Percentiles rank a stretch among this genome's conserved stretches.
These are phyloP conservation scores for Lithobates pipiens DNA, from an alignment of 2,797 vertebrate species.

Conservation along the genomic window DNA sequence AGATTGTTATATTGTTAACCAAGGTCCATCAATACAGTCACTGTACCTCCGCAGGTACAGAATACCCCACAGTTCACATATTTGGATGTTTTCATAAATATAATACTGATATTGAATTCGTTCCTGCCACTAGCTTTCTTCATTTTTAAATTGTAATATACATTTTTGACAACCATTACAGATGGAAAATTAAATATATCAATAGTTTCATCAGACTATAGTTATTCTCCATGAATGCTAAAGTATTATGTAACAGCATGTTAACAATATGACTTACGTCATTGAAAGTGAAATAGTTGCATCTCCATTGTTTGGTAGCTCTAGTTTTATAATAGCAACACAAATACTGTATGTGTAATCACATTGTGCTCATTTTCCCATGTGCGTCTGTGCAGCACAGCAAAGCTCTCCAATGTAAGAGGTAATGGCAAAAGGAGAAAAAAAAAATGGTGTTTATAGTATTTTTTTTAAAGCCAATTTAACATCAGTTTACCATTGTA, in stretches of 20 bases:
- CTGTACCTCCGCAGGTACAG: too few relatives aligned
- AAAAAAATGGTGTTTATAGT: not conserved
- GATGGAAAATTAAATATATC: not conserved
- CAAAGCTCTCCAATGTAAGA: too few relatives aligned
- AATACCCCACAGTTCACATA: too few relatives aligned
- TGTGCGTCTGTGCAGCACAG: not conserved
- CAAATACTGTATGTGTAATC: not conserved
- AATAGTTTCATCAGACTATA: not conserved
- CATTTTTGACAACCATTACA: too few relatives aligned
- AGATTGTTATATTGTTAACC: too few relatives aligned
- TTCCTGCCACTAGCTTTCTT: too few relatives aligned
- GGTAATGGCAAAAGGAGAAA: not conserved
- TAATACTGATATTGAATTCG: too few relatives aligned
- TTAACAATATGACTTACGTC: not conserved
- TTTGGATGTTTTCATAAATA: too few relatives aligned
- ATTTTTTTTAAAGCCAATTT: too few relatives aligned
- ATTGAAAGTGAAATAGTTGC: not conserved
- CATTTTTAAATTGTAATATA: too few relatives aligned
- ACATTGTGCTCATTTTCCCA: not conserved
- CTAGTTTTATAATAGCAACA: slow-evolving; percentile 5
- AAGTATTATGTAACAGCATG: slow-evolving; percentile 15
- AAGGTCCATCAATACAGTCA: too few relatives aligned
- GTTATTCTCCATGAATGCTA: not conserved
- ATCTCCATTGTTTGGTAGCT: not conserved
- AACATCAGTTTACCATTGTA: too few relatives aligned